phyloP scores from a whole-genome alignment of 2,797 vertebrate species.

The Cephalopachus bancanus region DNA sequence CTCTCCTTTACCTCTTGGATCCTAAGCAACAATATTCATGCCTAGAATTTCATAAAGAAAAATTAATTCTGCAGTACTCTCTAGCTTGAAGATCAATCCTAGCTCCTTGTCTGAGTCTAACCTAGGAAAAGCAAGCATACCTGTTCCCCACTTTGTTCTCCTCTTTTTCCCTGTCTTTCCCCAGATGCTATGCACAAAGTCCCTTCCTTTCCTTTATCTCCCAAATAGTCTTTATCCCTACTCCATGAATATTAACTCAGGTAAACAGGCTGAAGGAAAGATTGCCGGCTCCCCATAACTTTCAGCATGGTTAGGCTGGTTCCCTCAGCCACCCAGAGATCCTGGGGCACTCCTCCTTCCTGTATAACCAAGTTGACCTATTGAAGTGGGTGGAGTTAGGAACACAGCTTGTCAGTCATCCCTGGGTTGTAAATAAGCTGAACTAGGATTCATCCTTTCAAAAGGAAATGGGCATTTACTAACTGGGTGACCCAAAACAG shows the following conservation, averaged over 20 bases:
- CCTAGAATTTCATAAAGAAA: background rate
- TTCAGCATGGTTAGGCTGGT: background rate
- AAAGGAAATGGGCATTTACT: conserved; percentile 68
- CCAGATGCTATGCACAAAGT: background rate
- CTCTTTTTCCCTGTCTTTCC: background rate
- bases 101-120: background rate
- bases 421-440: conserved; percentile 38
- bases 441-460: conserved; percentile 13
- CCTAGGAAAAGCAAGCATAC: background rate
- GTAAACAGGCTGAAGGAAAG: background rate
- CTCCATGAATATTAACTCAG: background rate
- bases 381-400: background rate
- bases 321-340: background rate
- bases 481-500: conserved; percentile 66
- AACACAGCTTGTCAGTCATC: conserved; percentile 54
- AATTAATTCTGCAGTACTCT: background rate
- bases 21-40: background rate
- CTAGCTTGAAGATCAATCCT: background rate
- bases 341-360: background rate
- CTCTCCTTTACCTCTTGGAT: background rate
- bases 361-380: background rate
- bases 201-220: background rate
- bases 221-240: background rate
- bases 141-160: background rate
- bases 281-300: background rate